A percentile compares a stretch with the other conserved stretches of the same genome.
These are phyloP conservation scores for Plectrocnemia conspersa DNA, from an alignment of 1,140 invertebrate species.

Conservation along the genomic window DNA sequence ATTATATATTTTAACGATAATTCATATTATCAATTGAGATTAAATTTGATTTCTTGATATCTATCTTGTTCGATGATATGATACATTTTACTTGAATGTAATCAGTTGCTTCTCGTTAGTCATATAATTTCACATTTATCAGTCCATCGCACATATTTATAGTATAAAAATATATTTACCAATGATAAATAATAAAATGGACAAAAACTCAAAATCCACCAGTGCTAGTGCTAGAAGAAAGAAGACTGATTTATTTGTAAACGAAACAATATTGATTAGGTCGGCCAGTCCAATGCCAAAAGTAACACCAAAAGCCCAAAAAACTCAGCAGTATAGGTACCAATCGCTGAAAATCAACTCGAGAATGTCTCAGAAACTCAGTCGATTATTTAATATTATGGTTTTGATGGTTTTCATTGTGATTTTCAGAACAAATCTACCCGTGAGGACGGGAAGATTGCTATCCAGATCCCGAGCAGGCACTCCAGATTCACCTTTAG, in stretches of 20 bases:
- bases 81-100: no score
- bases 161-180: background rate
- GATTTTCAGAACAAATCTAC: constrained; percentile 44
- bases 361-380: background rate
- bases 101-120: no score
- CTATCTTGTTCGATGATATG: no score
- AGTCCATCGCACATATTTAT: no score
- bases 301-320: constrained; percentile 42
- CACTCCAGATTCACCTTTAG: constrained; percentile 45
- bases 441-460: constrained; percentile 50
- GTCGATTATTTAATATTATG: no score
- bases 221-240: constrained; percentile 42
- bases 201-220: constrained; percentile 19
- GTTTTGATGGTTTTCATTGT: constrained; percentile 13
- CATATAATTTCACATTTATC: no score
- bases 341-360: background rate
- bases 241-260: constrained; percentile 50
- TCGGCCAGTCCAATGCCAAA: constrained; percentile 41
- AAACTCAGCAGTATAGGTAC: constrained; percentile 50
- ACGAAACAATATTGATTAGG: constrained; percentile 41
- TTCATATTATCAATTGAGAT: no score
- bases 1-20: no score
- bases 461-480: constrained; percentile 51
- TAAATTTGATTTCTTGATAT: no score
- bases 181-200: constrained; percentile 19